Evolutionary conservation across 2,888 invertebrate genomes (phyloP).

Genomic region (Tetrapedia diversipes): DNA sequence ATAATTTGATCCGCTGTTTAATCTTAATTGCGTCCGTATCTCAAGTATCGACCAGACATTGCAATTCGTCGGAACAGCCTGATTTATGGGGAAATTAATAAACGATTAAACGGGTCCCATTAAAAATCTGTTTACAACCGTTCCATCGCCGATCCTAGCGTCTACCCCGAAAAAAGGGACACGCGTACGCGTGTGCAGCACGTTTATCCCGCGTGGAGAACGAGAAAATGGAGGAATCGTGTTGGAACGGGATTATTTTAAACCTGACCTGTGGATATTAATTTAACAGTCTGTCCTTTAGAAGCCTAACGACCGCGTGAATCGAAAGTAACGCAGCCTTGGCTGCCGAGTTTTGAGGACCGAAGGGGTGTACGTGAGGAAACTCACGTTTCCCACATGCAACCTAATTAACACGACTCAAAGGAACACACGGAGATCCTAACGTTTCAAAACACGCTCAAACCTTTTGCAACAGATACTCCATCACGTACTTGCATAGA

Average conservation of each 20-base stretch:
- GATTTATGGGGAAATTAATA: not conserved
- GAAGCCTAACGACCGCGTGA: not conserved
- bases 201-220: not conserved
- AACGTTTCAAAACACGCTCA: not conserved
- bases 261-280: not conserved
- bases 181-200: no score
- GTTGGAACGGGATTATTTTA: no score
- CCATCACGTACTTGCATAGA: not conserved
- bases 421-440: not conserved
- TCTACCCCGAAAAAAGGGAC: not conserved
- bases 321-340: slow-evolving; percentile 32
- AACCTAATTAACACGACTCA: not conserved
- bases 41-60: not conserved
- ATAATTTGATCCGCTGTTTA: no score
- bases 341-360: not conserved
- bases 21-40: not conserved
- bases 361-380: slow-evolving; percentile 24
- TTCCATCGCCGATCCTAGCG: no score
- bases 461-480: not conserved
- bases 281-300: not conserved
- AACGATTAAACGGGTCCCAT: not conserved
- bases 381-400: slow-evolving; percentile 9
- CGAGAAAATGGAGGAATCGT: not conserved
- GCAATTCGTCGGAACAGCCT: not conserved
- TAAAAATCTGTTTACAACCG: not conserved